A percentile compares a stretch with the other conserved stretches of the same genome.
Conservation (phyloP, 2,797 vertebrate species). For the Micrastur ruficollis region DNA sequence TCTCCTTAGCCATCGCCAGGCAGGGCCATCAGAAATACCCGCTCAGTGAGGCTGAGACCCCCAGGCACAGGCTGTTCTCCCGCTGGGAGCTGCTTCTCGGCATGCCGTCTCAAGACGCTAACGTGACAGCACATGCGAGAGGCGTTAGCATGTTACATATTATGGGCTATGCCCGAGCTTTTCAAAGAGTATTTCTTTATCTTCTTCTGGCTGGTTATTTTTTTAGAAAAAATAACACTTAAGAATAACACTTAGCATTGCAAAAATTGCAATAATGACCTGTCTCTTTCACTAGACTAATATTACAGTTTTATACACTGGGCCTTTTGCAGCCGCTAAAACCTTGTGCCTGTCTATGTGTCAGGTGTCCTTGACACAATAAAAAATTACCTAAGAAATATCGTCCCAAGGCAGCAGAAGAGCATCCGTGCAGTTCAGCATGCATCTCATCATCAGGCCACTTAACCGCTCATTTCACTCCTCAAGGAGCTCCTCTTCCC, state of each 20-base stretch:
- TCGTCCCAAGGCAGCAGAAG: not conserved
- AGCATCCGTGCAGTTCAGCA: not conserved
- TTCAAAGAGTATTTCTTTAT: not conserved
- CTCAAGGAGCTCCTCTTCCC: not conserved
- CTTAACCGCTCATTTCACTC: not conserved
- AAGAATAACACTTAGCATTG: not conserved
- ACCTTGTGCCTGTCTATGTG: not conserved
- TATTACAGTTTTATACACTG: rapidly evolving
- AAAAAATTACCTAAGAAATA: not conserved
- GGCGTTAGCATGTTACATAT: rapidly evolving
- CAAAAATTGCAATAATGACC: too few species aligned
- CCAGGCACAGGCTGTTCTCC: not conserved
- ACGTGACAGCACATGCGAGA: rapidly evolving
- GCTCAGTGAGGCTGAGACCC: not conserved
- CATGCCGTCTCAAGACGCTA: not conserved
- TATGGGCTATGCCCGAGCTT: not conserved
- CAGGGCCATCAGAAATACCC: too few species aligned
- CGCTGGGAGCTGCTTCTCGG: not conserved
- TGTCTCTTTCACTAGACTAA: not conserved
- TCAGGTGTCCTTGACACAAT: not conserved
- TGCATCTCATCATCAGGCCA: not conserved
- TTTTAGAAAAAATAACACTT: too few species aligned
- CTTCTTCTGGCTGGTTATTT: not conserved
- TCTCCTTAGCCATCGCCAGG: not conserved
- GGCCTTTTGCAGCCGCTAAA: not conserved